These are phyloP conservation scores for Eubucco bourcierii DNA, from an alignment of 2,113 vertebrate genomes.

Conservation along the genomic window DNA sequence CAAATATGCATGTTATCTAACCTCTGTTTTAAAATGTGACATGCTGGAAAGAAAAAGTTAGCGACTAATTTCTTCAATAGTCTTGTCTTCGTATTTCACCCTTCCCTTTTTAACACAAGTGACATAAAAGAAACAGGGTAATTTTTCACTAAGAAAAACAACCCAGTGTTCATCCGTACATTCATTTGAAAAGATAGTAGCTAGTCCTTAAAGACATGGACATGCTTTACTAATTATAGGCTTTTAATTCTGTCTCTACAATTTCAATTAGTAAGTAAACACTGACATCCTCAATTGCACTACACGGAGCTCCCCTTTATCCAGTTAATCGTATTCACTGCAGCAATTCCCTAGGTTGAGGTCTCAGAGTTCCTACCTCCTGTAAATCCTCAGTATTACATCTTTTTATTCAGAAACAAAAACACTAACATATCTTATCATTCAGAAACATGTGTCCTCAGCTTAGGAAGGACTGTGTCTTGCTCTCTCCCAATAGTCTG, in stretches of 20 bases:
- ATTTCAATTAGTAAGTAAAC: conserved; percentile 58
- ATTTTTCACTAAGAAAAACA: not conserved
- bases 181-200: not conserved
- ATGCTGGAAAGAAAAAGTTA: not conserved
- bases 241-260: conserved; percentile 54
- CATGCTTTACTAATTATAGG: not conserved
- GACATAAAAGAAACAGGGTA: not conserved
- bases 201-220: not conserved
- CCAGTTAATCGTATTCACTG: conserved; percentile 38
- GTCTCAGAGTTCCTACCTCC: not conserved
- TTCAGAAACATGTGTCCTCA: conserved; percentile 19
- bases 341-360: not conserved
- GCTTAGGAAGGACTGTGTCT: conserved; percentile 22
- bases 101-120: not conserved
- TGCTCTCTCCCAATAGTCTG: not conserved
- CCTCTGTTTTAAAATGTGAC: not conserved
- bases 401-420: conserved; percentile 50
- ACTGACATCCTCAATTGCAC: conserved; percentile 10
- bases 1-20: accelerated
- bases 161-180: not conserved
- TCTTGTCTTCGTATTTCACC: not conserved
- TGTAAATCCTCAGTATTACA: conserved; percentile 8
- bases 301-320: conserved; percentile 11
- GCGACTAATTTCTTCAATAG: not conserved
- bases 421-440: conserved; percentile 53